Evolutionary conservation across 1,140 invertebrate genomes (phyloP).

Genomic region (Euura lappo): DNA sequence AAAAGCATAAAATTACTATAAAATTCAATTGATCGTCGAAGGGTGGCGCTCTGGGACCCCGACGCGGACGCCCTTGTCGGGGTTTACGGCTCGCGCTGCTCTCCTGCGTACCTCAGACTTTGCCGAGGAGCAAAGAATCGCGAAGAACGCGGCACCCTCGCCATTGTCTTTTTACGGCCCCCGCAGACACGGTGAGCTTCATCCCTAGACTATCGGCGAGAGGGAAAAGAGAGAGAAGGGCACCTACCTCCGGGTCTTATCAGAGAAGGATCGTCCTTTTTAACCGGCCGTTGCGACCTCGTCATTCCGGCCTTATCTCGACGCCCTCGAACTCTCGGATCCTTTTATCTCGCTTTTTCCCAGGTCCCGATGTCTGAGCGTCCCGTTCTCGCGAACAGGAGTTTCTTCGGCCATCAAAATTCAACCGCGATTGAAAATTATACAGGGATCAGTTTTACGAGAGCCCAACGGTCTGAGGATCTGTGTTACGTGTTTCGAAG

Average conservation of each 20-base stretch:
- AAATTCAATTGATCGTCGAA: slow-evolving; percentile 14
- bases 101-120: background rate
- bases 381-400: background rate
- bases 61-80: background rate
- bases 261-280: slow-evolving; percentile 58
- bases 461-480: too few relatives aligned
- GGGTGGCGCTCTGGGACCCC: background rate
- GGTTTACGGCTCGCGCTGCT: background rate
- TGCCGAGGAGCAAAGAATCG: background rate
- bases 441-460: slow-evolving; percentile 63
- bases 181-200: slow-evolving; percentile 34
- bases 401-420: slow-evolving; percentile 52
- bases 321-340: slow-evolving; percentile 32
- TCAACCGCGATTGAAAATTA: slow-evolving; percentile 61
- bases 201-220: slow-evolving; percentile 24
- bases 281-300: slow-evolving; percentile 61
- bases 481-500: too few relatives aligned
- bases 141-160: slow-evolving; percentile 12
- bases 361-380: too few relatives aligned
- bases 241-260: slow-evolving; percentile 38
- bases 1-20: slow-evolving; percentile 14
- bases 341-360: background rate
- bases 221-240: background rate
- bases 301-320: slow-evolving; percentile 59
- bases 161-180: slow-evolving; percentile 57